Evolutionary conservation across 2,888 invertebrate genomes (phyloP), one percentile per base, ranked within the genome.

Genomic region (Andrena minutula): DNA sequence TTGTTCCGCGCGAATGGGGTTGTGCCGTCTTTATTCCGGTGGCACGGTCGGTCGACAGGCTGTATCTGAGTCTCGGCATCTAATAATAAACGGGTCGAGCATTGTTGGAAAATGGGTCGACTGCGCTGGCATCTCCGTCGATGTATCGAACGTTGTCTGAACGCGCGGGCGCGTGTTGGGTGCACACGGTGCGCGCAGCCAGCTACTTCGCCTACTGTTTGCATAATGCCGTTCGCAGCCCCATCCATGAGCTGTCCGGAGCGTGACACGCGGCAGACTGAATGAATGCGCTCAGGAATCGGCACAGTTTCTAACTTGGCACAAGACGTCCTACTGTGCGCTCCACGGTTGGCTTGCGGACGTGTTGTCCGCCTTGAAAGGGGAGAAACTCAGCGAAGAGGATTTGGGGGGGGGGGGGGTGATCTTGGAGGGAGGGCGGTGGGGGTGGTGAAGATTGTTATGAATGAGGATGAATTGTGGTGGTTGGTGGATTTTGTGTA

Each of bases 51-150:
- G 49, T 51, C 80, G 80, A 73, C 78, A 66, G 30, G 58, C 56
- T 26, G 70, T 86, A 86, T 83, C 79, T 74, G 49, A 75, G 75
- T 64, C 81, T 73, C 78, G 51, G 75, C 80, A 77, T 83, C 83
- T 85, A 88, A 88, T 88, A 88, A 88, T 88, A 88, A 87, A 85
- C 87, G 87, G 88, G 83, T 88, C 85, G 85, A 70, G 72, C 87
- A 88, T 88, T 88, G 88, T 88, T 77, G 84, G 83, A 69, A 88
- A 87, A 88, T 88, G 81, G 88, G 89, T 89, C 89, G 89, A 75
- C 83, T 72, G 78, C 75, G 61, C 41, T 53, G 66, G 69, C 86
- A 80, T 86, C 77, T 88, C 20, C 56, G 63, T 49, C 84, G 84
- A 82, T 84, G 71, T 75, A 86, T 84, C 84, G 77, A 75, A 69